Evolutionary conservation across 1,140 invertebrate genomes (phyloP), one percentile per base, ranked within the genome.

Genomic region (Drosophila azteca): DNA sequence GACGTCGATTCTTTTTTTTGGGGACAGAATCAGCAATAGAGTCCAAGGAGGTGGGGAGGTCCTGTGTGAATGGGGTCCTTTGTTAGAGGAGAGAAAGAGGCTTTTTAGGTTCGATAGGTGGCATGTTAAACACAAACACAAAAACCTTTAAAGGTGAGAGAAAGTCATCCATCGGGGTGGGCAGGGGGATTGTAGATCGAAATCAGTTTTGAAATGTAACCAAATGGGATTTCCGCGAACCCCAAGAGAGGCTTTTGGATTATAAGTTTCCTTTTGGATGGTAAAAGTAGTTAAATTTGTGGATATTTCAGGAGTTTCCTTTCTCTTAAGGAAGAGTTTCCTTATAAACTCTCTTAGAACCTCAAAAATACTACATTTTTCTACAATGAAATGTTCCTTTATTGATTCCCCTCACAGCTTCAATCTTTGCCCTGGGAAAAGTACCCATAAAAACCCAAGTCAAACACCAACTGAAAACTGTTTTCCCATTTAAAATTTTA

Each of bases 1-100:
- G 79, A 68, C 80, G 70, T 74, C 81, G 71, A 54, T 64, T 59
- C 59, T 53, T 65, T 60, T 48, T 26, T 26, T 43, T 39, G 26
- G 20, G 45, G 8, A 13, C 11, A 20, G 17, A 20, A 20, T 11
- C 31, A 35, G 31, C 31, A 11, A 35, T 39, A 49, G 39, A 59
- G 29, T n/a, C 17, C 0, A 20, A 20, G 17, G 17, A 20, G 7
- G 29, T 44, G 9, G 53, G 17, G 43, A 6, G 26, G 24, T 26
- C 24, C 17, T 48, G 76, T 62, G 60, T 62, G 60, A 58, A 39
- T 26, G 29, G 58, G 17, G 35, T 17, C 44, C 51, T 55, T 73
- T 68, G 51, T 51, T 46, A 4, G 52, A 20, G 17, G 17, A 20
- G 17, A 20, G 17, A 20, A 24, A 53, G 43, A 53, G 70, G 51